phyloP scores from a whole-genome alignment of 2,113 vertebrate species.

The Catharus fuscescens region DNA sequence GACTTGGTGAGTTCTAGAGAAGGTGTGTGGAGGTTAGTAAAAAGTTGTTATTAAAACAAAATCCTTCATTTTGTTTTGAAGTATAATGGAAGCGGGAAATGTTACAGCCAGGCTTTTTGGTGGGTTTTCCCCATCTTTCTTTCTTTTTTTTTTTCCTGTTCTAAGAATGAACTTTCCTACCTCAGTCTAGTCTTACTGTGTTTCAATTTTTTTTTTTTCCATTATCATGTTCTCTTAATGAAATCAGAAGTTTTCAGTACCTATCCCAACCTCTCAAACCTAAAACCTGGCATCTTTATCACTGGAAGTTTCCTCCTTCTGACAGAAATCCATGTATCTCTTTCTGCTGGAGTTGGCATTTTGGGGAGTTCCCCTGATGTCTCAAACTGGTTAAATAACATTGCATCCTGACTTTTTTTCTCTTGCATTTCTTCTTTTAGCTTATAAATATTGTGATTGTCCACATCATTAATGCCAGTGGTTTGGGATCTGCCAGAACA shows the following conservation, averaged over 20 bases:
- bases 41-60: constrained; percentile 76
- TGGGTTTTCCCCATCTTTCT: neutral
- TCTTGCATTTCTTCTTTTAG: neutral
- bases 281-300: neutral
- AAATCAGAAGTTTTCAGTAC: neutral
- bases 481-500: neutral
- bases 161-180: neutral
- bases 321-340: neutral
- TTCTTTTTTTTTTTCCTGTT: neutral
- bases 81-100: constrained; percentile 33
- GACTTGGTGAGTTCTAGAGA: constrained; percentile 62
- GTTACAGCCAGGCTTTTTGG: neutral
- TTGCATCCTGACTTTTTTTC: neutral
- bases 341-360: neutral
- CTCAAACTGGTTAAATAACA: neutral
- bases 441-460: neutral
- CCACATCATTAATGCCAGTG: neutral
- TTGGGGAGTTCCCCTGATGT: neutral
- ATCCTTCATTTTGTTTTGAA: constrained; percentile 71
- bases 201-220: neutral
- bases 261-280: neutral
- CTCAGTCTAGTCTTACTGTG: neutral
- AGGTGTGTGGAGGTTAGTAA: constrained; percentile 42
- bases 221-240: neutral
- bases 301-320: neutral